These are phyloP conservation scores for Apodemia mormo DNA, from an alignment of 2,888 invertebrate genomes.

Conservation along the genomic window DNA sequence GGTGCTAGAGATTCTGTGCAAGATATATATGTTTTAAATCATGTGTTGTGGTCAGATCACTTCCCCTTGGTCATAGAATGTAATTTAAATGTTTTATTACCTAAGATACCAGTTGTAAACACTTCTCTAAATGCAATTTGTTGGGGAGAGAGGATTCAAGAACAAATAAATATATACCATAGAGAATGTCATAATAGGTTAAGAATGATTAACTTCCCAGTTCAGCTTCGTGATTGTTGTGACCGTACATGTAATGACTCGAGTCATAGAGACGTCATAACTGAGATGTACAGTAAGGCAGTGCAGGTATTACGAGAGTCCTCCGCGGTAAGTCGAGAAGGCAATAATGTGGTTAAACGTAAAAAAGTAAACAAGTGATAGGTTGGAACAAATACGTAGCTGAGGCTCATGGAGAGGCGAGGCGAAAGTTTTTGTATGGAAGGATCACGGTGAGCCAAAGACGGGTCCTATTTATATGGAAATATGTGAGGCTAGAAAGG, in stretches of 20 bases:
- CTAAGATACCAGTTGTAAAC: constrained; percentile 14
- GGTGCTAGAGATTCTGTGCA: neutral
- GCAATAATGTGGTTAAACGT: constrained; percentile 18
- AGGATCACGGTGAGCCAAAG: constrained; percentile 21
- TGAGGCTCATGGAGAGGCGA: constrained; percentile 24
- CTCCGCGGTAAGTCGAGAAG: too few species aligned
- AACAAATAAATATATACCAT: constrained; percentile 26
- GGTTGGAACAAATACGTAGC: constrained; percentile 29
- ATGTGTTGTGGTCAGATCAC: constrained; percentile 22
- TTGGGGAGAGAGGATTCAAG: constrained; percentile 23
- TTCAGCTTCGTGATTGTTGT: constrained; percentile 15
- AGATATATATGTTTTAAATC: constrained; percentile 11
- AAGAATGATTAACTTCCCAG: constrained; percentile 21
- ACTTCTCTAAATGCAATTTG: constrained; percentile 6
- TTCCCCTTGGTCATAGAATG: constrained; percentile 21
- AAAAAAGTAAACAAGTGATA: constrained; percentile 19
- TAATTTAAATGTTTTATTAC: constrained; percentile 24
- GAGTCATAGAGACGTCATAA: constrained; percentile 19
- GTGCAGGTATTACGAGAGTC: too few species aligned
- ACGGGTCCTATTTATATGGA: constrained; percentile 24
- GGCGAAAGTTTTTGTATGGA: constrained; percentile 25
- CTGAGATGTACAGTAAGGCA: constrained; percentile 17
- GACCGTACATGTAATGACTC: constrained; percentile 20
- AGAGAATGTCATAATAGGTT: constrained; percentile 26
- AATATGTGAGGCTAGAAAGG: constrained; percentile 24